Evolutionary conservation across 1,140 invertebrate species (phyloP), one percentile per base, ranked within the genome.

Genomic region (Diploscapter pachys): DNA sequence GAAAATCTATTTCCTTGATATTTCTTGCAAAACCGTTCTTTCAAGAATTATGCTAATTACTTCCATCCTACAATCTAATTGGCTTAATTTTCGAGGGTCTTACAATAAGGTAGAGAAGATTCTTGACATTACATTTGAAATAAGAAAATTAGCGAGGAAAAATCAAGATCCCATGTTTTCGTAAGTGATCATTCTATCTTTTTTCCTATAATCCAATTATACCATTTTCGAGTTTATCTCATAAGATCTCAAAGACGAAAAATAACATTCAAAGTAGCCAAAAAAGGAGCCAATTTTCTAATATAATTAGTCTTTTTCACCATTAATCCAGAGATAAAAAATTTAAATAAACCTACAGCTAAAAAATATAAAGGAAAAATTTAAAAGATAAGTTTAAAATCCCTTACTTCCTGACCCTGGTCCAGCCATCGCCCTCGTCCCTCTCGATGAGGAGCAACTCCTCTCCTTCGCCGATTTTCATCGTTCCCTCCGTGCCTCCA

Each of bases 361-460:
- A n/a, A n/a, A 49, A 70, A 52, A 11, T 5, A 70, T n/a, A 70
- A 70, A 50, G 48, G 5, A 48, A 50, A 70, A 4, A 31, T 70
- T 59, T 54, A 8, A 68, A n/a, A 55, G 56, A 68, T 13, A 8
- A 68, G 3, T 68, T 50, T 49, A 71, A 53, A 53, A 52, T 13
- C 4, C 53, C 72, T 67, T 11, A 72, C 80, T 94, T 90, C 73
- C 95, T 89, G 13, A 99, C 95, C 79, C 96, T 88, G 68, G 96
- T 99, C 96, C 96, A 99, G 4, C 96, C 96, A 86, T 99, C 96
- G 13, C 95, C 96, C 88, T 98, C 95, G 88, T 99, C 96, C 79
- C 92, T 88, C 88, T 99, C 96, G 76, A 98, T 92, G 82, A 99
- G 91, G 81, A 93, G 91, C 81, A 99, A 89, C 85, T 95, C 92